These are phyloP conservation scores for Lipophrys pholis DNA, from an alignment of 2,113 vertebrate genomes.

Conservation along the genomic window DNA sequence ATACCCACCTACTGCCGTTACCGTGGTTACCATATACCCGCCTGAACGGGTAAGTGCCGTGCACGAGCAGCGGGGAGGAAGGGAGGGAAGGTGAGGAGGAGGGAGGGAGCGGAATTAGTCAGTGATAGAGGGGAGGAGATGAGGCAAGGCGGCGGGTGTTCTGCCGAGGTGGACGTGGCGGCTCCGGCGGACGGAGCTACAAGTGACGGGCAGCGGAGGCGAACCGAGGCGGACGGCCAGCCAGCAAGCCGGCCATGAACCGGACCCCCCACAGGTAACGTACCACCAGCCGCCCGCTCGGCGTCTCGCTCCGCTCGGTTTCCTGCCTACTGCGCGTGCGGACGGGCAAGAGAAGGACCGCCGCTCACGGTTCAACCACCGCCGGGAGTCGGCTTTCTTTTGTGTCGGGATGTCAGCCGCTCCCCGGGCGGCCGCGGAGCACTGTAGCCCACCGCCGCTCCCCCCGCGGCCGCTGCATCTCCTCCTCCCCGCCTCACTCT, in stretches of 20 bases:
- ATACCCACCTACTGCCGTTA: constrained; percentile 48
- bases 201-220: constrained; percentile 66
- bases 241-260: constrained; percentile 72
- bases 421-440: constrained; percentile 42
- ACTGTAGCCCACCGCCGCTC: constrained; percentile 22
- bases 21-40: constrained; percentile 63
- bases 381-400: constrained; percentile 33
- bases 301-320: constrained; percentile 10
- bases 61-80: constrained; percentile 48
- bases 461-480: background rate
- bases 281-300: constrained; percentile 10
- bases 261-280: constrained; percentile 78
- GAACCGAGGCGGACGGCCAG: constrained; percentile 58
- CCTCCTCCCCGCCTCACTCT: constrained; percentile 55
- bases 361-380: constrained; percentile 14
- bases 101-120: constrained; percentile 66
- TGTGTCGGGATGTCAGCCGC: constrained; percentile 48
- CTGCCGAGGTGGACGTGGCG: constrained; percentile 86
- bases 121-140: constrained; percentile 70
- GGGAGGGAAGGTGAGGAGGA: constrained; percentile 41
- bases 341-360: constrained; percentile 29
- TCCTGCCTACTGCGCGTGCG: constrained; percentile 21
- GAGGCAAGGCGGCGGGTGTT: constrained; percentile 75
- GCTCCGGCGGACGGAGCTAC: constrained; percentile 75
- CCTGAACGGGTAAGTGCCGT: constrained; percentile 41